Evolutionary conservation across 2,888 invertebrate species (phyloP), one percentile per base, ranked within the genome.

Genomic region (Cosmia pyralina): DNA sequence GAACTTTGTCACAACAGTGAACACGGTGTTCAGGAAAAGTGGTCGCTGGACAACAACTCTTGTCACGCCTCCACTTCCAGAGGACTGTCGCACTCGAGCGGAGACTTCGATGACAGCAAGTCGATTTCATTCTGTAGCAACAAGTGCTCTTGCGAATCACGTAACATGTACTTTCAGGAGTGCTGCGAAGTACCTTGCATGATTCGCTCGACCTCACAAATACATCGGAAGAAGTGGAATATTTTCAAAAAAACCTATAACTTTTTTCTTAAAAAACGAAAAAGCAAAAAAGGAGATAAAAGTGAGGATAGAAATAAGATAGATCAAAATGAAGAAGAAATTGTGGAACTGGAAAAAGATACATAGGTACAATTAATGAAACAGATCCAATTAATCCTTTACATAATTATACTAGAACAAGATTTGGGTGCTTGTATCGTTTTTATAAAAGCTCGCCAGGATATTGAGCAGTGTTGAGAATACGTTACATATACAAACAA

Each of bases 11-110:
- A 53, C 17, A 71, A 72, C 68, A 73, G 85, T 79, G 70, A 70
- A 44, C 76, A 84, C 46, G 66, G 68, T 44, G 60, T 80, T 41
- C 85, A 83, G 68, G 84, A 86, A 38, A 85, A 89, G 67, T 90
- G 89, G 88, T 89, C 89, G 11, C 79, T 82, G n/a, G 89, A 89
- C 38, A 88, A 82, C 58, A 73, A 84, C 17, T 73, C 85, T 44
- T 92, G 92, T 67, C 89, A 88, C 4, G 91, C 95, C 0, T 91
- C 95, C 10, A 95, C 94, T 13, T 95, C 94, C 5, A 88, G 91
- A 48, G 93, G 92, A 1, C 74, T 92, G 34, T 89, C 92, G 19
- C 88, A 85, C 64, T 92, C 91, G 3, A 92, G 92, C 69, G 93
- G 92, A 4, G 93, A 94, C 77, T 90, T 72, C 71, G 91, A 91